Base-by-base conservation (phyloP, 2,113 vertebrate genomes). In the Coryphaenoides rupestris region DNA sequence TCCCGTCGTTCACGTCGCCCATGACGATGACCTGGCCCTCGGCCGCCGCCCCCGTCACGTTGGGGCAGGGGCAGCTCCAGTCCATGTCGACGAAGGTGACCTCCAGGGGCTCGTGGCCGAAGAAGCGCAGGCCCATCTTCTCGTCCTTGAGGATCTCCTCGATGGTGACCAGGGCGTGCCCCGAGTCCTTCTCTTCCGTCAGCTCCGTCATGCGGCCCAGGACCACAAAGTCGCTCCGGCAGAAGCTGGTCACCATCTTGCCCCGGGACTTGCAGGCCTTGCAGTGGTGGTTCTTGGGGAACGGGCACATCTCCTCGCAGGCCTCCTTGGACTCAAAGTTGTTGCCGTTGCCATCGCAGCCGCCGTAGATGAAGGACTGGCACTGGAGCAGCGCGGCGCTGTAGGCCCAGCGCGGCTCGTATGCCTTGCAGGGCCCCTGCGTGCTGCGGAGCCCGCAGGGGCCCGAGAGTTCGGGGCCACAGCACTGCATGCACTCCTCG, bases 91-190 rank as follows among this genome's bases (percentile, higher is more conserved):
- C 82, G 75, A 98, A 90, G 0, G 95, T 98, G 79, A 99, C 92
- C 84, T 99, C 95, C 7, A 99, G 87, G 0, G 95, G 95, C 70
- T 98, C 94, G 69, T 81, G 93, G 62, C 95, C 95, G 63, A 99
- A 89, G 87, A 97, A 98, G 72, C 90, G 92, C 60, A 99, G 93
- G 50, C 97, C 97, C 96, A 99, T 98, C 90, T 98, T 95, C 72
- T 98, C 96, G 0, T 99, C 97, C 73, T 98, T 99, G 4, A 99
- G 89, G 40, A 98, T 94, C 84, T 98, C 95, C 1, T 98, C 95
- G 77, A 99, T 92, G 0, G 82, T 93, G 75, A 99, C 90, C 10
- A 98, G 89, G 15, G 95, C 97, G 0, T 92, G 94, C 3, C 95
- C 96, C 0, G 93, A 90, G 72, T 94, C 93, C 5, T 90, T 90